Evolutionary conservation across 1,140 invertebrate genomes (phyloP), one percentile per base, ranked within the genome.

Genomic region (Cherax destructor): DNA sequence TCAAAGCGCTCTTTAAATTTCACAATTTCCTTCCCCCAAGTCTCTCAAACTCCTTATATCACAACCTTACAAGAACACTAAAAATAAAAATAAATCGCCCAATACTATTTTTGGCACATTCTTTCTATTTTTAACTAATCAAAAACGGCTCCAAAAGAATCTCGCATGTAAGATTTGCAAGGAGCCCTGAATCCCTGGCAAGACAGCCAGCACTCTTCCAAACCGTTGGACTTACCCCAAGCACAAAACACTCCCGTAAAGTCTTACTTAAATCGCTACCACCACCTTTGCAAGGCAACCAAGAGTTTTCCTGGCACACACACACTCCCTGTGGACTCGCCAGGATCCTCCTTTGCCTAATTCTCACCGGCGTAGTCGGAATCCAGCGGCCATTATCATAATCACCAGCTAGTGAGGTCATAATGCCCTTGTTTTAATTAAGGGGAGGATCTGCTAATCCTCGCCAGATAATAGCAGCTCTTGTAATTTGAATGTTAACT

Each of bases 351-450:
- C 61, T 47, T 72, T 69, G 10, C 3, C 59, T 84, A 65, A 74
- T 77, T 65, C 86, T 50, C 18, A 18, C 21, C 65, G 79, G 30
- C 80, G 47, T 41, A 69, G 24, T 47, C 78, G 65, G 77, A 76
- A 89, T 89, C 87, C 87, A 9, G 56, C 16, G 9, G 61, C 81
- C 79, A 89, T 89, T 89, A 89, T n/a, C 87, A 83, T 89, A 89
- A 89, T 89, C 65, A 78, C 11, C 69, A 65, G 65, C 87, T 89
- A 24, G 80, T 76, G 87, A 69, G 87, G 87, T 81, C 69, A 87
- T 89, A 83, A 89, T 89, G 80, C 87, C n/a, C 47, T 83, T 89
- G 80, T 89, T 89, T 89, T 89, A 89, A 89, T 89, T 89, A 89
- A 72, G 72, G 30, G 30, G 30, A 41, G 30, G 87, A 77, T 83